A percentile compares a stretch with the other conserved stretches of the same genome.
phyloP scores from a whole-genome alignment of 2,113 vertebrate genomes.

The Toxotes jaculatrix region DNA sequence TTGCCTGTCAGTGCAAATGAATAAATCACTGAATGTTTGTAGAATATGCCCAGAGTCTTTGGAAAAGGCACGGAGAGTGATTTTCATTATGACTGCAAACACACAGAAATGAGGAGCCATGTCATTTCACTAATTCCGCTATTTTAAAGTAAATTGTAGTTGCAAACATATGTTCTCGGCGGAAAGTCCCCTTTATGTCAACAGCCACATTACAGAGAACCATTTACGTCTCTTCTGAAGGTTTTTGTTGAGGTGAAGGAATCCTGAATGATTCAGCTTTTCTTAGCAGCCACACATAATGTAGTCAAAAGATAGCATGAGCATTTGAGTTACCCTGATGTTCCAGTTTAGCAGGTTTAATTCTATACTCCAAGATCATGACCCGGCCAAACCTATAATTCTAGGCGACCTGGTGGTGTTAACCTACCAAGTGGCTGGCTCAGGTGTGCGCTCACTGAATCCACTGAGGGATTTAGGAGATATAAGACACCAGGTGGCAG shows the following conservation, averaged over 20 bases:
- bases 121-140: neutral
- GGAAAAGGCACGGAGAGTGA: too few relatives aligned
- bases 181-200: neutral
- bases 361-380: neutral
- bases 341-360: conserved; percentile 18
- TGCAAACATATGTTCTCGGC: neutral
- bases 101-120: neutral
- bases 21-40: conserved; percentile 24
- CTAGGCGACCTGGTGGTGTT: neutral
- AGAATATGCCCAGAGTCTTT: too few relatives aligned
- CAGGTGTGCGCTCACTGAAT: neutral
- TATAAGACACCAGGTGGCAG: neutral
- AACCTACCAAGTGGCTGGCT: neutral
- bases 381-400: conserved; percentile 6
- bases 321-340: neutral
- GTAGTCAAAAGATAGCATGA: neutral
- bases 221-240: neutral
- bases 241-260: neutral
- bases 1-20: conserved; percentile 19
- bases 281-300: neutral
- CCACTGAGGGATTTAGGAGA: neutral
- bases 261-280: neutral
- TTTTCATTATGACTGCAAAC: neutral
- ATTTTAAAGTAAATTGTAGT: neutral
- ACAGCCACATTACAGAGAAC: neutral